Evolutionary conservation across 2,113 vertebrate species (phyloP), one percentile per base, ranked within the genome.

Genomic region (Thunnus thynnus): DNA sequence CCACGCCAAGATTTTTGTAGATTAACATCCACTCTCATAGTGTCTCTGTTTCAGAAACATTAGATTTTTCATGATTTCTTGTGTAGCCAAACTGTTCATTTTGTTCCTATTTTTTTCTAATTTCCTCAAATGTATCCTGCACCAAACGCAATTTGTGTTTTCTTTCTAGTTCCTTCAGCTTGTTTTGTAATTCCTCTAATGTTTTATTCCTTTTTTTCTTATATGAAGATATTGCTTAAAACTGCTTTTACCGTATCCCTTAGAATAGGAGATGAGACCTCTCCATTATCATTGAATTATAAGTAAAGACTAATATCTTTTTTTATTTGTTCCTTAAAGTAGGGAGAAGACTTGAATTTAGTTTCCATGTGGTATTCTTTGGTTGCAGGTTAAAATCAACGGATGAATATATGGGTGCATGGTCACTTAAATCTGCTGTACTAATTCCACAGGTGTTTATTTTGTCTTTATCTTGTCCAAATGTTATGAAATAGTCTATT

Each of bases 401-500:
- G 16, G 20, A 48, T 1, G 58, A 3, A 3, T 76, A 67, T 20
- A 67, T 0, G 1, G 74, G 74, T 50, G 22, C 17, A n/a, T 72
- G 56, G 13, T 72, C 70, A 20, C 56, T 51, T 13, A 73, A 3
- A 6, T 73, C 47, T 52, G 51, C 48, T 58, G 54, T 22, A 3
- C 47, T 46, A 18, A 68, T 68, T 13, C 9, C 30, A 52, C 55
- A 77, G 0, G 17, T 60, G 1, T 27, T 5, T n/a, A 77, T 44
- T 52, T 60, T 52, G 1, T 60, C 30, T 13, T 32, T 36, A 2
- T 68, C 74, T 10, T 18, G 60, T 9, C 17, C 16, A 27, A 69
- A 78, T 60, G 41, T 65, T n/a, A 67, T 13, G 13, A 76, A 67
- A 48, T 30, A 64, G 5, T 65, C 32, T 30, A 76, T 76, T 55